phyloP scores from a whole-genome alignment of 2,888 invertebrate genomes.

The Pyrrhia umbra region DNA sequence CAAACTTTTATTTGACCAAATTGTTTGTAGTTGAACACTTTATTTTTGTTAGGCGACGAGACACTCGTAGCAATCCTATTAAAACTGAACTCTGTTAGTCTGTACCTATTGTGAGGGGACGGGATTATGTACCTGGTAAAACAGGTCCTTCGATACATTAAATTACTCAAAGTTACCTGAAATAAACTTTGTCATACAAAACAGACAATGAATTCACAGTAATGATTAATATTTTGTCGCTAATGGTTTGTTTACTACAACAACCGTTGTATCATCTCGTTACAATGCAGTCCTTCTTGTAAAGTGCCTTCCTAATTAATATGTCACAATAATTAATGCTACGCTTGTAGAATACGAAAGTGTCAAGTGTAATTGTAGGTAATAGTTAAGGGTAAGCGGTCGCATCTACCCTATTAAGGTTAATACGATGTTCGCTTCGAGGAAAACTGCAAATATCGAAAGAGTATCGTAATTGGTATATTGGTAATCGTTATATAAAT shows the following conservation, averaged over 20 bases:
- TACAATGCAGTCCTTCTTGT: not conserved
- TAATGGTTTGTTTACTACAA: no score
- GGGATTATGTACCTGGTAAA: not conserved
- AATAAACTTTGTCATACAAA: no score
- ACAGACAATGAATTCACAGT: no score
- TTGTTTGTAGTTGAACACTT: conserved; percentile 51
- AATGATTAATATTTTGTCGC: no score
- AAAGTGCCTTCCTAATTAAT: not conserved
- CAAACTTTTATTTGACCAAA: conserved; percentile 57
- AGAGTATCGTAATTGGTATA: not conserved
- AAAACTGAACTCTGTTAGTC: conserved; percentile 27
- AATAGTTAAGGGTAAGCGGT: not conserved
- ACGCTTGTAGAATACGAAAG: not conserved
- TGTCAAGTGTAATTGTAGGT: not conserved
- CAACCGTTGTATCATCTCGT: no score
- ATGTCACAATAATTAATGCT: not conserved
- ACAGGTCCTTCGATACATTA: no score
- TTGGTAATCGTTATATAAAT: no score
- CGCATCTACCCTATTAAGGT: not conserved
- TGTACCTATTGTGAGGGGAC: not conserved
- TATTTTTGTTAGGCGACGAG: conserved; percentile 37
- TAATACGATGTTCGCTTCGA: not conserved
- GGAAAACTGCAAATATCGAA: not conserved
- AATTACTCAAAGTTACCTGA: no score
- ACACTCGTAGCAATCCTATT: conserved; percentile 24